phyloP scores from a whole-genome alignment of 2,113 vertebrate genomes.

The Hepsetus odoe region DNA sequence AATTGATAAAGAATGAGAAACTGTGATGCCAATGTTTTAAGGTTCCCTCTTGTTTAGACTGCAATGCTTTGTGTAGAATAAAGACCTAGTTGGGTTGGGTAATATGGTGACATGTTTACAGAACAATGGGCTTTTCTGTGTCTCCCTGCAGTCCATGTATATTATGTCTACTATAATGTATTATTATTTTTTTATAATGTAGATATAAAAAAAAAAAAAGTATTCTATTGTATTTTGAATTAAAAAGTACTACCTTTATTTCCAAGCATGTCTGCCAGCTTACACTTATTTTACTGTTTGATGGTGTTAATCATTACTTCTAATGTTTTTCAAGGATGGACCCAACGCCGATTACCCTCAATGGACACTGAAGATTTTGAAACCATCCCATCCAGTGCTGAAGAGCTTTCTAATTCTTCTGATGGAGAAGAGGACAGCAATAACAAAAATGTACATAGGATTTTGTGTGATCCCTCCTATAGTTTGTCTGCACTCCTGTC shows the following conservation, averaged over 20 bases:
- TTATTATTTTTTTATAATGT: too few species aligned
- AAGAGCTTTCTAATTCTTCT: slow-evolving; percentile 90
- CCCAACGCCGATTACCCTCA: slow-evolving; percentile 78
- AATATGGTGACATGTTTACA: too few species aligned
- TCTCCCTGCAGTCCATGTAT: too few species aligned
- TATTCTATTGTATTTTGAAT: too few species aligned
- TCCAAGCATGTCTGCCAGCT: neutral
- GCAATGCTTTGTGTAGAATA: too few species aligned
- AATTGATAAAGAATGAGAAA: slow-evolving; percentile 58
- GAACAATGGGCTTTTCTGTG: too few species aligned
- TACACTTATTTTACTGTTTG: neutral
- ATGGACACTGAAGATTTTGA: slow-evolving; percentile 85
- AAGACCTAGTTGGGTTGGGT: too few species aligned
- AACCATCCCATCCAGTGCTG: slow-evolving; percentile 87
- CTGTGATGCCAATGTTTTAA: neutral
- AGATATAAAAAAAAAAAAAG: too few species aligned
- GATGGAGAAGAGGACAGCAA: slow-evolving; percentile 82
- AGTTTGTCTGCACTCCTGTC: slow-evolving; percentile 3
- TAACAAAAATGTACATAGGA: slow-evolving; percentile 77
- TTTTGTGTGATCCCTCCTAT: neutral
- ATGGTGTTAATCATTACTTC: neutral
- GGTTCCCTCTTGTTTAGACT: neutral
- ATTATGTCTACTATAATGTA: too few species aligned
- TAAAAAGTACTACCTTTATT: too few species aligned
- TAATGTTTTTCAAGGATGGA: slow-evolving; percentile 77